Base-by-base conservation (phyloP, 2,113 vertebrate genomes). In the Aptenodytes forsteri region DNA sequence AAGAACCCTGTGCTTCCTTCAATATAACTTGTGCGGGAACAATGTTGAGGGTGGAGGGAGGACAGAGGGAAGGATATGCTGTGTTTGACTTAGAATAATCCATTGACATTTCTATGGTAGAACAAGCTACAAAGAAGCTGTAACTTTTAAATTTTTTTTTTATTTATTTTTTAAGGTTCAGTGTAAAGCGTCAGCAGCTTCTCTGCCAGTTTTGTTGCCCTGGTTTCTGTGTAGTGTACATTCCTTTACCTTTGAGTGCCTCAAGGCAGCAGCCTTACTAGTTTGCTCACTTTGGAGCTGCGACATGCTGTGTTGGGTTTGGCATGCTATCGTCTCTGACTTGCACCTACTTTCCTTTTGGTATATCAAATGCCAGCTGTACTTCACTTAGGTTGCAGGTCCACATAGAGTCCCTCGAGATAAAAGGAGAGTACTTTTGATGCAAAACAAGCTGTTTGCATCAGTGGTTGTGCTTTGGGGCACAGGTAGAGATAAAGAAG, bases 1-100 rank as follows among this genome's bases (percentile, higher is more conserved):
- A 98, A 98, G 96, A 88, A 92, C 92, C 89, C 54, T 4, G n/a
- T 58, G 89, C 92, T 98, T 98, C 96, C 95, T 97, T 97, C 77
- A 38, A 10, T 96, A 91, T 96, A 87, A n/a, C 90, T 97, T 96
- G 66, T 72, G 54, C 15, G 44, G 92, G 91, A 96, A 97, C 96
- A 95, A 38, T 16, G 29, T 92, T 83, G 93, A 90, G 80, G 75
- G 87, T 71, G 69, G 78, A 76, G 73, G 73, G 54, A 91, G 73
- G 82, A 95, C 73, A 80, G 90, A 90, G 92, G 94, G 86, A 95
- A 94, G 77, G 65, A 80, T 94, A 55, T 23, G 86, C 55, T 81
- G 36, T 80, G 67, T 90, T 80, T 80, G 67, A 49, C 17, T 62
- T 81, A 7, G 6, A 62, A 65, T 58, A 76, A 67, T 47, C 44